These are phyloP conservation scores for Lindbergichthys nudifrons DNA, from an alignment of 2,797 vertebrate genomes.

Conservation along the genomic window DNA sequence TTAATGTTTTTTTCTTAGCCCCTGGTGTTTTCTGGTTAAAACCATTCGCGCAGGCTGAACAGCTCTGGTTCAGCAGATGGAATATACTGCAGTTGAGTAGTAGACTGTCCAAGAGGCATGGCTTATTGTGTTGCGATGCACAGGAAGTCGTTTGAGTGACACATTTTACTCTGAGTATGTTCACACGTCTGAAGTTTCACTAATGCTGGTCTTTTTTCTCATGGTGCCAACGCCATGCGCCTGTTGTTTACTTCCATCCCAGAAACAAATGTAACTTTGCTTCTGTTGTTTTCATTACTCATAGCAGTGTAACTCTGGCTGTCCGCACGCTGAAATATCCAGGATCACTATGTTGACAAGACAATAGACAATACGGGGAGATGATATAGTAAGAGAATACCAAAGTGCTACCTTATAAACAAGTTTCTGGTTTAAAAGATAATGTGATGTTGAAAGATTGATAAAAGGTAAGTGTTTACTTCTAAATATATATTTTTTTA, in stretches of 20 bases:
- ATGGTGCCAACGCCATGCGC: slow-evolving; percentile 22
- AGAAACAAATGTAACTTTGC: slow-evolving; percentile 20
- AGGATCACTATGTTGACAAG: neutral
- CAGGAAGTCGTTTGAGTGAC: slow-evolving; percentile 39
- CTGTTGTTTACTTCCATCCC: slow-evolving; percentile 20
- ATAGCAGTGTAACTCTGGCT: neutral
- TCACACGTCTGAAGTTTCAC: slow-evolving; percentile 20
- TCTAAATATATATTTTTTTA: no score
- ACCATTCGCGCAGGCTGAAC: slow-evolving; percentile 1
- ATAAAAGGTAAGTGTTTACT: no score
- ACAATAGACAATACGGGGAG: neutral
- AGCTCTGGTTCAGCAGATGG: slow-evolving; percentile 9
- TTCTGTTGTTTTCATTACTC: slow-evolving; percentile 23
- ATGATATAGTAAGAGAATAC: no score
- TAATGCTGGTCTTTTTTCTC: slow-evolving; percentile 23
- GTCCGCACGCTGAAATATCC: neutral
- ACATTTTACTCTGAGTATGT: slow-evolving; percentile 16
- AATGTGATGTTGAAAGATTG: no score
- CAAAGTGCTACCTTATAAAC: neutral
- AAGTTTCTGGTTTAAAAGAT: no score
- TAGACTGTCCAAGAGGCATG: slow-evolving; percentile 12
- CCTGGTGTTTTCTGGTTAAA: slow-evolving; percentile 11
- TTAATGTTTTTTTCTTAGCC: slow-evolving; percentile 2
- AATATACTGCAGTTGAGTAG: slow-evolving; percentile 4
- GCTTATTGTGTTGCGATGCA: slow-evolving; percentile 14